Evolutionary conservation across 2,797 vertebrate species (phyloP), one percentile per base, ranked within the genome.

Genomic region (Helarctos malayanus): DNA sequence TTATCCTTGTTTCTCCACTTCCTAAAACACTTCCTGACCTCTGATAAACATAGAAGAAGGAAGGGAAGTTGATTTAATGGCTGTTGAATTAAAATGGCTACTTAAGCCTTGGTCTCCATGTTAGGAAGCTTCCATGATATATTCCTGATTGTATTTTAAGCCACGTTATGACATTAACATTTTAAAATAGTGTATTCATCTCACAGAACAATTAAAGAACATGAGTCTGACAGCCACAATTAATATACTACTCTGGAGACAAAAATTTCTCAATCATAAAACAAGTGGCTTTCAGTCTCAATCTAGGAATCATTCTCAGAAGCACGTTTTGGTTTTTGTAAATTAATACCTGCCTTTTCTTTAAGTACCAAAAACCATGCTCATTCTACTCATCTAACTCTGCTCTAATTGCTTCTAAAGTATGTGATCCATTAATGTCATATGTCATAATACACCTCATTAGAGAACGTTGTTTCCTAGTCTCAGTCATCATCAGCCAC

Each of bases 311-410:
- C 41, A 73, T 35, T 76, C 29, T 87, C 76, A 79, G 68, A 93
- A 45, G 32, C 52, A 45, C 29, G n/a, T 29, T 68, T 91, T 68
- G 54, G 18, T 45, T 92, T 93, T 61, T 52, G 0, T 86, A 94
- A 95, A 90, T 89, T 59, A 97, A 90, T 91, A 94, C 56, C 47
- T 85, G 2, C 16, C 12, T 94, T 94, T 93, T 89, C 73, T 90
- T 80, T 85, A 82, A 88, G 80, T 35, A 88, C 15, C 41, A 38
- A 15, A 86, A 73, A 23, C 52, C 10, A 18, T 14, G 18, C 19
- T 94, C 41, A 27, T 93, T 93, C 63, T 83, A 27, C 79, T 52
- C 9, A 19, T 63, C 1, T 0, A 89, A 59, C 41, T 56, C n/a
- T 75, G n/a, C 35, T 59, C 0, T 76, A 65, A 59, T 49, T 0